phyloP scores from a whole-genome alignment of 2,797 vertebrate species.

The Syndactyla subalaris region DNA sequence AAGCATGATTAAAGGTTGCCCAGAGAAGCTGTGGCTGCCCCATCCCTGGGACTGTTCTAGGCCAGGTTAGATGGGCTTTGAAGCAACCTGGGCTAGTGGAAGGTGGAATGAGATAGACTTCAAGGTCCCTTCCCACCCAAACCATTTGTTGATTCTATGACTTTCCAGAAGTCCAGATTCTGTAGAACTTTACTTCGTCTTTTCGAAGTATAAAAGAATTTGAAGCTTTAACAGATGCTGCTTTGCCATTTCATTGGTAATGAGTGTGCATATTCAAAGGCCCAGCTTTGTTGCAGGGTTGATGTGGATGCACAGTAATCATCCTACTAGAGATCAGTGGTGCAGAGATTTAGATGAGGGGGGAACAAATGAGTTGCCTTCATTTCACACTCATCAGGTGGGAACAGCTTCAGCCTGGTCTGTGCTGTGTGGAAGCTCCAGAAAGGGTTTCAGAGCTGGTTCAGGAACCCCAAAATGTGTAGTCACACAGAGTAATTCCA shows the following conservation, averaged over 20 bases:
- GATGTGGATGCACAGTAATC: neutral
- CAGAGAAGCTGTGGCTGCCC: neutral
- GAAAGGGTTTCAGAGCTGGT: neutral
- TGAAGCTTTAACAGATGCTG: neutral
- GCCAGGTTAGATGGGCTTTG: rapidly evolving
- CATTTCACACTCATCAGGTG: neutral
- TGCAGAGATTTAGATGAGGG: neutral
- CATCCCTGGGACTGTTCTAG: neutral
- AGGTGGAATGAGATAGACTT: neutral
- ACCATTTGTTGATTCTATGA: neutral
- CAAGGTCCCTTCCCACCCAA: neutral
- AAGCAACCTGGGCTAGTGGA: neutral
- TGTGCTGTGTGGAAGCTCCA: neutral
- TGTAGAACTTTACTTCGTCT: neutral
- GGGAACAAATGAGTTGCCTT: neutral
- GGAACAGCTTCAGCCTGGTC: neutral
- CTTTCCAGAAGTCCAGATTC: neutral
- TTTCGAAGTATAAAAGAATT: neutral
- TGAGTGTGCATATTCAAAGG: neutral
- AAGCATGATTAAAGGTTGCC: neutral
- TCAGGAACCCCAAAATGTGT: neutral
- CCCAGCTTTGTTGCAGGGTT: neutral
- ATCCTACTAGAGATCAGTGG: neutral
- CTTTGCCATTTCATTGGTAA: neutral
- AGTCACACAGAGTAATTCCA: neutral